Base-by-base conservation (phyloP, 2,113 vertebrate genomes). In the Isichthys henryi region DNA sequence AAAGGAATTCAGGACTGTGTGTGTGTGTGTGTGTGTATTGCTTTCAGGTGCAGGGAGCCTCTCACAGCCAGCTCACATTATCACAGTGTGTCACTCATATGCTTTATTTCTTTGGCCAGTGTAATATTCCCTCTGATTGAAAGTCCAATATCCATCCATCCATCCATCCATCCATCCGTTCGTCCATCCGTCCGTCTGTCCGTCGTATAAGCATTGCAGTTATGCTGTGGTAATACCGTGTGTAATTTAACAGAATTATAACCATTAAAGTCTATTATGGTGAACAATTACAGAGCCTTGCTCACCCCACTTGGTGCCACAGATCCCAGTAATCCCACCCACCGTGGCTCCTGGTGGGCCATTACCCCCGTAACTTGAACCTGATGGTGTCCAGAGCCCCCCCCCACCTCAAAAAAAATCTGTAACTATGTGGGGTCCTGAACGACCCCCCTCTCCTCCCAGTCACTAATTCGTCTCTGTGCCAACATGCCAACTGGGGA, bases 401-500 rank as follows among this genome's bases (percentile, higher is more conserved):
- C 11, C 2, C 66, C 11, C 70, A 19, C 53, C 19, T 5, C 1
- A 4, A 21, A 19, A 5, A 4, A 21, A 19, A 5, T 80, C 35
- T 80, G 74, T 43, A 80, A 39, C 74, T 35, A 39, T 13, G 5
- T 31, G 74, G 35, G 74, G 74, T 15, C 74, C 6, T 15, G 66
- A 84, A 83, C 11, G 27, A 13, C 7, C 49, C 19, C 50, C 50
- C 0, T 31, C 66, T 90, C 70, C 86, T 46, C 35, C 70, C 39
- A 80, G 53, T 23, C 70, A 21, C 53, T 88, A 90, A 88, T 84
- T 88, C 74, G 53, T 49, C 52, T 88, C 87, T 4, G 85, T 87
- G 85, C 35, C 43, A n/a, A 62, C 50, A 83, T n/a, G 49, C n/a
- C 80, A 50, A 45, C 31, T 53, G 6, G 74, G 86, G 56, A 49